phyloP scores from a whole-genome alignment of 2,113 vertebrate genomes.

The Rutilus rutilus region DNA sequence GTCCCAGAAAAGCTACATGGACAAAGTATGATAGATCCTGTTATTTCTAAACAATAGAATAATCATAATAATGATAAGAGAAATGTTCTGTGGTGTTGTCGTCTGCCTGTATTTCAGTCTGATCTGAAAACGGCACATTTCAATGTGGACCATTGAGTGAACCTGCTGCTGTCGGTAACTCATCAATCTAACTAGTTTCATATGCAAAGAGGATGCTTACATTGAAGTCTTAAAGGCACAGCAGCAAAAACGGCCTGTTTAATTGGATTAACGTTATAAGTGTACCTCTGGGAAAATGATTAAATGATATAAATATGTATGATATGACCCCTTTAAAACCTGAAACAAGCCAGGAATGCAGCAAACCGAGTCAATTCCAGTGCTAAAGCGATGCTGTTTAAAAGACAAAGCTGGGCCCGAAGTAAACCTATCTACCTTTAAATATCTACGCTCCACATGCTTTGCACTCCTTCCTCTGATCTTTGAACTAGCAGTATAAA shows the following conservation, averaged over 20 bases:
- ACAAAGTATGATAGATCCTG: neutral
- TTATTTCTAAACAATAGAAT: neutral
- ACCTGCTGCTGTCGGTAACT: neutral
- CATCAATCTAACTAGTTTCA: neutral
- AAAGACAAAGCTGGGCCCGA: neutral
- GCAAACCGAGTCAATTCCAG: neutral
- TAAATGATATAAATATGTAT: constrained; percentile 31
- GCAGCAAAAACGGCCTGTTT: constrained; percentile 7
- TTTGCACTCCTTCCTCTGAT: neutral
- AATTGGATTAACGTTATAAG: constrained; percentile 1
- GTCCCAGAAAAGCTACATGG: neutral
- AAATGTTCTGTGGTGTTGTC: neutral
- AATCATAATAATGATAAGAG: neutral
- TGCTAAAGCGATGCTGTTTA: neutral
- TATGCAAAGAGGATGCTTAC: neutral
- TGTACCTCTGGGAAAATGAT: constrained; percentile 27
- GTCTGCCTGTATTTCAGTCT: neutral
- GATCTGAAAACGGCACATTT: neutral
- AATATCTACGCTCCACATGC: neutral
- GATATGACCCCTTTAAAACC: constrained; percentile 30
- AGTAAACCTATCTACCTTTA: constrained; percentile 1
- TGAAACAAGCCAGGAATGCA: neutral
- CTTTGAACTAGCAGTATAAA: neutral
- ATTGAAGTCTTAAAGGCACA: constrained; percentile 35
- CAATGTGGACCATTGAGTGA: neutral